Base-by-base conservation (phyloP, 2,113 vertebrate species). In the Tragelaphus buxtoni region DNA sequence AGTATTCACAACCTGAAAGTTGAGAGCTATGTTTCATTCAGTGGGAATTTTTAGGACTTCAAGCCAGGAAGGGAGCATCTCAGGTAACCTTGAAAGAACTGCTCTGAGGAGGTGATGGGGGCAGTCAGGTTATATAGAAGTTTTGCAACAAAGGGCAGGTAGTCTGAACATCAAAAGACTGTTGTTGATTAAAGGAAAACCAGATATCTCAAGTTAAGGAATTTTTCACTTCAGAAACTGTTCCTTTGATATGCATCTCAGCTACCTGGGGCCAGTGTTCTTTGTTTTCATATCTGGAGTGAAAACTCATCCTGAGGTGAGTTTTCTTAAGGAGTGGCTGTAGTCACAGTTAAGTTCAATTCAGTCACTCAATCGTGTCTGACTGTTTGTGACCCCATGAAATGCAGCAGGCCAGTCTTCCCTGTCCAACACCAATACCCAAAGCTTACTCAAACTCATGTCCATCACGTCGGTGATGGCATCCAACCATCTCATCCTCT, bases 361-460 rank as follows among this genome's bases (percentile, higher is more conserved):
- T 22, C 35, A 72, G 65, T 39, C 0, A 1, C 35, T 72, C 18
- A 72, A 0, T n/a, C 0, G 0, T 22, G 35, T 24, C 65, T 10
- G 0, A 39, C 35, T 20, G 9, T 69, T 39, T 39, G 18, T 1
- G 18, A 69, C 65, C 18, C 65, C 65, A 39, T 22, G 18, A 12
- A 65, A 9, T 7, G 9, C 65, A 72, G 65, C n/a, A 72, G 1
- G 2, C 65, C 35, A 72, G 10, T 3, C 20, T 11, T 72, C 20
- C 35, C 1, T 22, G 4, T 72, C n/a, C 18, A 72, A 22, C 65
- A 72, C 10, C 18, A 72, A 39, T 9, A 24, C 65, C 18, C 1
- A 0, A 22, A 22, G 35, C 18, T 4, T 22, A 22, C 17, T 39
- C 65, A 39, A 72, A 24, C 65, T 72, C 65, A 72, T 3, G 35